Conservation (phyloP, 2,888 invertebrate species). For the Gnatocerus cornutus region DNA sequence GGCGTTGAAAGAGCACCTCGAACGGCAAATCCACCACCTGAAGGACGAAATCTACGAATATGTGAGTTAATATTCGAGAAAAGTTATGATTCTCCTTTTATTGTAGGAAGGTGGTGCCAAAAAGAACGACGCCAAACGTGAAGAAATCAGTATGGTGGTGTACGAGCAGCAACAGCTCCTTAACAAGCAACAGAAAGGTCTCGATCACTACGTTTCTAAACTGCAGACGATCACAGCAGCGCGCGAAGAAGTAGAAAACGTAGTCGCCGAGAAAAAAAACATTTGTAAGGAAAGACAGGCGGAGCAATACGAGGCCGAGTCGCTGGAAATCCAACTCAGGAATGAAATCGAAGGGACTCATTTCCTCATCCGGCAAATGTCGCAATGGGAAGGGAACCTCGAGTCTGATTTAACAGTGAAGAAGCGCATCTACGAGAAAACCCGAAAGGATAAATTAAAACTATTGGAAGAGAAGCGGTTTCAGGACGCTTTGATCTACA, state of each 20-base stretch:
- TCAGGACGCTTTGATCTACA: conserved; percentile 75
- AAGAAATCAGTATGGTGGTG: conserved; percentile 75
- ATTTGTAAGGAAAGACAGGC: conserved; percentile 71
- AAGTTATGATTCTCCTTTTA: conserved; percentile 13
- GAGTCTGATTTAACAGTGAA: conserved; percentile 77
- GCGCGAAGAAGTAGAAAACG: conserved; percentile 73
- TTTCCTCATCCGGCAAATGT: conserved; percentile 75
- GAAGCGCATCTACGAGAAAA: conserved; percentile 79
- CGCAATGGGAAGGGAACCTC: conserved; percentile 78
- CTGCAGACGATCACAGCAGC: conserved; percentile 73
- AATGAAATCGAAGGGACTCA: conserved; percentile 76
- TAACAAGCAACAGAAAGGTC: conserved; percentile 72
- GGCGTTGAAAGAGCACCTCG: conserved; percentile 60
- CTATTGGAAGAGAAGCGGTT: conserved; percentile 76
- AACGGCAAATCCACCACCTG: conserved; percentile 78
- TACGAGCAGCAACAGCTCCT: conserved; percentile 79
- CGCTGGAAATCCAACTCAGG: conserved; percentile 73
- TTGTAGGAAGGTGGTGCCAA: conserved; percentile 71
- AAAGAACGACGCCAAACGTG: conserved; percentile 73
- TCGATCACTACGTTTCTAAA: conserved; percentile 75
- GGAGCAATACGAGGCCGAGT: conserved; percentile 71
- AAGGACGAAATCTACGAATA: conserved; percentile 80
- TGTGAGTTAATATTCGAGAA: conserved; percentile 71
- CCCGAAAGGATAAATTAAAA: conserved; percentile 73
- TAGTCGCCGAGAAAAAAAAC: conserved; percentile 71